A percentile compares a stretch with the other conserved stretches of the same genome.
Evolutionary conservation across 2,888 invertebrate species (phyloP).

Genomic region (Sinhomidia bicolor): DNA sequence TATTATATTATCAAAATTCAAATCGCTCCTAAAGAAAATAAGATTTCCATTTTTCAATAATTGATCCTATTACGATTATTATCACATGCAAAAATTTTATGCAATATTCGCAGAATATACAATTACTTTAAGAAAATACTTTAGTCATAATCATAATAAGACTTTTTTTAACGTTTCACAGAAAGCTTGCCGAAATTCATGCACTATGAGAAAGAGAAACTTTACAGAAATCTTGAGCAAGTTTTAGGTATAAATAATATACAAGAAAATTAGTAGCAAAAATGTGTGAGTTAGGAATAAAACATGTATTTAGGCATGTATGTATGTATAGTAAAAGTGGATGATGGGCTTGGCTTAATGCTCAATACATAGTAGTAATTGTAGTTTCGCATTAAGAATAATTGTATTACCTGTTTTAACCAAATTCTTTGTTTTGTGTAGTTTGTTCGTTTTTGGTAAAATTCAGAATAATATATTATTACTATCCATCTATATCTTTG

Average conservation of each 20-base stretch:
- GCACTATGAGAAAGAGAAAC: background rate
- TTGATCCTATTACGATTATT: background rate
- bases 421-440: no score
- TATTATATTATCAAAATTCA: background rate
- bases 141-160: background rate
- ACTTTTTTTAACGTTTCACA: no score
- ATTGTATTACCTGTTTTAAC: no score
- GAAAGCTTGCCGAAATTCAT: background rate
- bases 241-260: background rate
- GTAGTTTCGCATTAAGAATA: no score
- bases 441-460: no score
- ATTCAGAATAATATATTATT: no score
- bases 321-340: background rate
- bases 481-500: no score
- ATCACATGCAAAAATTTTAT: constrained; percentile 38
- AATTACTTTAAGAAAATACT: background rate
- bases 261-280: background rate
- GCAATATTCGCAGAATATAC: no score
- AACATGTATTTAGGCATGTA: background rate
- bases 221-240: background rate
- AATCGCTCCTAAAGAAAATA: background rate
- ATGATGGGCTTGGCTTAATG: background rate
- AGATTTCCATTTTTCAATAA: background rate
- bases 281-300: background rate
- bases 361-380: no score